These are phyloP conservation scores for Takifugu flavidus DNA, from an alignment of 2,113 vertebrate genomes.

Conservation along the genomic window DNA sequence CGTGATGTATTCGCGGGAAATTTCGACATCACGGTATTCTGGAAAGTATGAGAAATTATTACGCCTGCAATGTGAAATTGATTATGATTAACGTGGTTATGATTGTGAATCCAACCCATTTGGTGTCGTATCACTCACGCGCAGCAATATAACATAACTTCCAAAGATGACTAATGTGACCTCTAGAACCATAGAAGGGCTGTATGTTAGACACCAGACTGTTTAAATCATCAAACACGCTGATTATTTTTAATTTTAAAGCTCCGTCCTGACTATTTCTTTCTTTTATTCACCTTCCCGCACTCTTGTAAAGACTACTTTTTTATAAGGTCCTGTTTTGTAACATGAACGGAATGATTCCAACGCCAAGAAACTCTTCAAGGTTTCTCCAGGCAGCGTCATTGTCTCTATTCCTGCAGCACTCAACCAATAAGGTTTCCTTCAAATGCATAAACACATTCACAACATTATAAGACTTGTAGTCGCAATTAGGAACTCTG, in stretches of 20 bases:
- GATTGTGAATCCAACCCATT: constrained; percentile 16
- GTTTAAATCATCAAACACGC: neutral
- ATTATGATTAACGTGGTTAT: constrained; percentile 21
- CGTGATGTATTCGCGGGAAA: neutral
- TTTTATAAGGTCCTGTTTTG: neutral
- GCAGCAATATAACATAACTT: neutral
- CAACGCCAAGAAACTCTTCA: neutral
- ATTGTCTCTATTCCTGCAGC: too few species aligned
- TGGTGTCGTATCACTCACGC: constrained; percentile 11
- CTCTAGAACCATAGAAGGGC: too few species aligned
- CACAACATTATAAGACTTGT: neutral
- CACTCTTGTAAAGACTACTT: neutral
- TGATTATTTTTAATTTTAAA: neutral
- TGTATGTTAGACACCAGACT: neutral
- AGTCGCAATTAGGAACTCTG: too few species aligned
- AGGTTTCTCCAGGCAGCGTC: too few species aligned
- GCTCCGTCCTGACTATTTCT: neutral
- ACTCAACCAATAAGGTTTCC: too few species aligned
- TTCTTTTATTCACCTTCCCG: neutral
- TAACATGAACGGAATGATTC: neutral
- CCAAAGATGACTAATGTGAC: neutral
- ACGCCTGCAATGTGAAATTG: neutral
- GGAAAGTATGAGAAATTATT: neutral
- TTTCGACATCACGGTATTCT: neutral
- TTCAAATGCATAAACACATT: too few species aligned